phyloP scores from a whole-genome alignment of 2,113 vertebrate genomes.

The Neoarius graeffei region DNA sequence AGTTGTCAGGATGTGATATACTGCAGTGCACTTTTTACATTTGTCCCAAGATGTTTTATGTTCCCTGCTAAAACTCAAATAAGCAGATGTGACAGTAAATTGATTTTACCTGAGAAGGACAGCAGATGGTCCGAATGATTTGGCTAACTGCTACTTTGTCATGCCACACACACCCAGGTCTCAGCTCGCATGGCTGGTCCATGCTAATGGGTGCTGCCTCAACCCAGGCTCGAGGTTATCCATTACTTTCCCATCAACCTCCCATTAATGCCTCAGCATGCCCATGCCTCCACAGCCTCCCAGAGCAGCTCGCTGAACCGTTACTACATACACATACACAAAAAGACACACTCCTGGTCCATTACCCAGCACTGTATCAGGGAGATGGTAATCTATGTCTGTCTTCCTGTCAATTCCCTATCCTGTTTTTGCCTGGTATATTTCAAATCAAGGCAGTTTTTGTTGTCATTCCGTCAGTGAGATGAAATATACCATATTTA shows the following conservation, averaged over 20 bases:
- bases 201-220: slow-evolving; percentile 45
- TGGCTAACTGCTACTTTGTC: slow-evolving; percentile 46
- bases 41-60: slow-evolving; percentile 8
- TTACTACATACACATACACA: slow-evolving; percentile 27
- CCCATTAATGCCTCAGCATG: slow-evolving; percentile 53
- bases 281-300: slow-evolving; percentile 29
- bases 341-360: slow-evolving; percentile 27
- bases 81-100: slow-evolving; percentile 27
- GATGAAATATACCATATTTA: neutral
- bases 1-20: neutral
- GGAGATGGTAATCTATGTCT: slow-evolving; percentile 20
- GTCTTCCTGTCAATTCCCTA: neutral
- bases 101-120: slow-evolving; percentile 42
- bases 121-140: slow-evolving; percentile 38
- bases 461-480: neutral
- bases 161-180: slow-evolving; percentile 34
- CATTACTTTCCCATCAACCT: slow-evolving; percentile 52
- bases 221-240: slow-evolving; percentile 41
- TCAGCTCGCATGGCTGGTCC: slow-evolving; percentile 27
- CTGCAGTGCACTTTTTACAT: neutral
- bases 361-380: slow-evolving; percentile 42
- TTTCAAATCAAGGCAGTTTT: neutral
- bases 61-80: slow-evolving; percentile 18
- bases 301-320: slow-evolving; percentile 24
- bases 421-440: slow-evolving; percentile 2